Evolutionary conservation across 2,888 invertebrate species (phyloP), one percentile per base, ranked within the genome.

Genomic region (Heteromyza rotundicornis): DNA sequence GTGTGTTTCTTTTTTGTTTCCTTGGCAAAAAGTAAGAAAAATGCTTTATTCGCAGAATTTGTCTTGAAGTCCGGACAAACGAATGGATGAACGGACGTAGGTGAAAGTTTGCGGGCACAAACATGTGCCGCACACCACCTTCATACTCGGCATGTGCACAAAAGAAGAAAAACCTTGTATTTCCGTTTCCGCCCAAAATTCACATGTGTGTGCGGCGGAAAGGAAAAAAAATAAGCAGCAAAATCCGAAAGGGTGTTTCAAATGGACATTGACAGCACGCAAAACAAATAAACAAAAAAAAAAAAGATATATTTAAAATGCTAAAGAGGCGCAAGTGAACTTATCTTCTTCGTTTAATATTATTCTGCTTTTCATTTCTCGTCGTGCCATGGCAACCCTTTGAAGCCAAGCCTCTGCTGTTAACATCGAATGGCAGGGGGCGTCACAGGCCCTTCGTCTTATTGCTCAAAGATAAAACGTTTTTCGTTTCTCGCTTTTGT

Each of bases 201-300:
- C n/a, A 32, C 12, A 32, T 68, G 64, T 62, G 63, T 53, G 52
- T 57, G 61, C 62, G 59, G 60, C 59, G 62, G 59, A 50, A 47
- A 53, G n/a, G n/a, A n/a, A n/a, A n/a, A n/a, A n/a, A n/a, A n/a
- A n/a, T n/a, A n/a, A n/a, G 57, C 50, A 63, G 24, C 5, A 24
- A 53, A 53, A 3, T 20, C 19, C 5, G 10, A 56, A 52, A 47
- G 58, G 40, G 56, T 62, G 60, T 62, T 60, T 22, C 55, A 64
- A 70, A 68, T 70, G 68, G 68, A 68, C 70, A 68, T 64, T 70
- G 70, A 68, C 68, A 68, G 69, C 65, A 47, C 47, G 47, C 47
- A 47, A 47, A 47, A 20, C 20, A 47, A 47, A 47, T 47, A 47
- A 47, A 47, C 19, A 20, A 47, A 47, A 7, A 19, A 40, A 47